These are phyloP conservation scores for Temnothorax curvispinosus DNA, from an alignment of 1,140 invertebrate species.

Conservation along the genomic window DNA sequence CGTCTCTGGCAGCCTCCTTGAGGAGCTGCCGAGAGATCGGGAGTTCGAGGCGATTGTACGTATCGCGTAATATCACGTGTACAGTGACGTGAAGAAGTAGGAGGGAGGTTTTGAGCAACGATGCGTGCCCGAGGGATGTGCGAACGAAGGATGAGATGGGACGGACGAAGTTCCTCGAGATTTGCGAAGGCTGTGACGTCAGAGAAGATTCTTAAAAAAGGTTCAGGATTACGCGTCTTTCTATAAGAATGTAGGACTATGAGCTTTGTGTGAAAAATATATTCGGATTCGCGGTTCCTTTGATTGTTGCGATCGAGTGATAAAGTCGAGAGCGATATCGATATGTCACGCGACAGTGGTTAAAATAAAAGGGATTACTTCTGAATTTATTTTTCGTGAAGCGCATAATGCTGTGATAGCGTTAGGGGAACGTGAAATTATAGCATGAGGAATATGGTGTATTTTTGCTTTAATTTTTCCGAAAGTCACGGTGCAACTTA, in stretches of 20 bases:
- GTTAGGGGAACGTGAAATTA: neutral
- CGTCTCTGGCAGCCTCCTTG: neutral
- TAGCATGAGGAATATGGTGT: neutral
- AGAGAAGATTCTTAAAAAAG: slow-evolving; percentile 16
- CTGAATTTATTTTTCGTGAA: slow-evolving; percentile 10
- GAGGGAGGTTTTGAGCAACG: slow-evolving; percentile 20
- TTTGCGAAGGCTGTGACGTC: slow-evolving; percentile 45
- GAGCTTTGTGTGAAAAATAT: slow-evolving; percentile 36
- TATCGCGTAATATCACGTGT: slow-evolving; percentile 40
- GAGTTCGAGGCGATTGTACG: slow-evolving; percentile 52
- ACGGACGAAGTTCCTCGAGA: slow-evolving; percentile 30
- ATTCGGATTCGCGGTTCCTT: neutral
- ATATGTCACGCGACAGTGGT: neutral
- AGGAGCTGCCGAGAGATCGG: neutral
- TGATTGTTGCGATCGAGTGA: neutral
- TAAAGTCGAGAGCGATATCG: neutral
- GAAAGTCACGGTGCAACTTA: neutral
- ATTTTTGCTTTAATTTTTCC: neutral
- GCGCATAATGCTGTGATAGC: slow-evolving; percentile 29
- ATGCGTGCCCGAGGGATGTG: neutral
- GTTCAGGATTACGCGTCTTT: slow-evolving; percentile 21
- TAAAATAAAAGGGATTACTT: neutral
- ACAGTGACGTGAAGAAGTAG: slow-evolving; percentile 24
- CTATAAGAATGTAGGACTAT: neutral
- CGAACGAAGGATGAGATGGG: neutral